Conservation (phyloP, 2,113 vertebrate species). For the Scatophagus argus region DNA sequence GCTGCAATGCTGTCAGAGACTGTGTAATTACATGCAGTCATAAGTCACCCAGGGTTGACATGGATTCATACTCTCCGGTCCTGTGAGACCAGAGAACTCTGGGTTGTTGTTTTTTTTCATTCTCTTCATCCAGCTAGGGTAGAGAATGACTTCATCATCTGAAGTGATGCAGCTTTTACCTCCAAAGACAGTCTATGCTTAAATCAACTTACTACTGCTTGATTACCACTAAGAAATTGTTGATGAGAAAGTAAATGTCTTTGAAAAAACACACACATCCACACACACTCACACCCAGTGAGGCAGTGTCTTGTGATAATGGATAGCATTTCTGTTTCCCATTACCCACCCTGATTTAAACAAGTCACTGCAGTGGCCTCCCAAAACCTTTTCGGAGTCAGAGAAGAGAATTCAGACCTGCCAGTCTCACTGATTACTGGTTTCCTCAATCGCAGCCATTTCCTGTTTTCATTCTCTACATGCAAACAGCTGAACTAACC, state of each 20-base stretch:
- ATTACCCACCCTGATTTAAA: background rate
- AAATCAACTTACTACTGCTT: background rate
- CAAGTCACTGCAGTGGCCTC: background rate
- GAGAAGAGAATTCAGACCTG: background rate
- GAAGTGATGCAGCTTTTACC: conserved; percentile 9
- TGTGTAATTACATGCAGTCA: conserved; percentile 61
- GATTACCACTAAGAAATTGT: conserved; percentile 11
- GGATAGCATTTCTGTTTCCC: conserved; percentile 10
- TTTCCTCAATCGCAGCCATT: conserved; percentile 3
- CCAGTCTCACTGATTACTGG: background rate
- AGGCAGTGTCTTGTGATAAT: conserved; percentile 10
- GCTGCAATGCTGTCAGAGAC: conserved; percentile 31
- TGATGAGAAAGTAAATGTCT: conserved; percentile 12
- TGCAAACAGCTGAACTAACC: conserved; percentile 7
- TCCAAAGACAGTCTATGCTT: conserved; percentile 12
- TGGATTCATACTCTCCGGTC: conserved; percentile 29
- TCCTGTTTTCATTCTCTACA: conserved; percentile 1
- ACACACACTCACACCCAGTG: too few relatives aligned
- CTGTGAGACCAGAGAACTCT: conserved; percentile 17
- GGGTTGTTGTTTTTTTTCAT: too few relatives aligned
- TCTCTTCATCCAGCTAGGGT: background rate
- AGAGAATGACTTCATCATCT: conserved; percentile 42
- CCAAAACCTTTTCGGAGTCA: background rate
- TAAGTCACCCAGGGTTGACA: conserved; percentile 51
- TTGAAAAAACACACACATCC: too few relatives aligned